Percentiles rank a stretch among this genome's conserved stretches.
phyloP scores from a whole-genome alignment of 2,113 vertebrate genomes.

The Cebus imitator region DNA sequence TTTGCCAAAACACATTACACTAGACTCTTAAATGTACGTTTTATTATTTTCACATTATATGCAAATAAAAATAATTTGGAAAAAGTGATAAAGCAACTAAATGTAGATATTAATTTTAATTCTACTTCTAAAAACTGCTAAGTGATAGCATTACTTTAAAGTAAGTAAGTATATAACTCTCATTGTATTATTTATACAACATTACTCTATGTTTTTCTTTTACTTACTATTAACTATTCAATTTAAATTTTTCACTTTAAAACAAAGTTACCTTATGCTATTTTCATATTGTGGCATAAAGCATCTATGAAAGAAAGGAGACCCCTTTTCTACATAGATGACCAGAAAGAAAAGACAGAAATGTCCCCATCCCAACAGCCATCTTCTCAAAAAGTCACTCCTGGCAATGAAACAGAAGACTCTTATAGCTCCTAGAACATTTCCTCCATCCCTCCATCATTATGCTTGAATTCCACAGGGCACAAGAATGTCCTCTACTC shows the following conservation, averaged over 20 bases:
- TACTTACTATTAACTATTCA: not conserved
- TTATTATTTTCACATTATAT: not conserved
- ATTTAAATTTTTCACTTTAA: not conserved
- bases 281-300: not conserved
- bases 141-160: not conserved
- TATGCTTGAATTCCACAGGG: not conserved
- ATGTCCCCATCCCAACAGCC: not conserved
- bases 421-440: not conserved
- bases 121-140: not conserved
- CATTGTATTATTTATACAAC: not conserved
- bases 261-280: not conserved
- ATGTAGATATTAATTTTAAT: not conserved
- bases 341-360: not conserved
- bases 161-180: not conserved
- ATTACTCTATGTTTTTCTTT: not conserved
- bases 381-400: not conserved
- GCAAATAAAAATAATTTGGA: not conserved
- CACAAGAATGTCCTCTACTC: accelerated
- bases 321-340: not conserved
- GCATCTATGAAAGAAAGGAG: not conserved
- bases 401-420: not conserved
- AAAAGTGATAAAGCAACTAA: not conserved
- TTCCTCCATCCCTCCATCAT: not conserved
- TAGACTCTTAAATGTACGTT: not conserved
- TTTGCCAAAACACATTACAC: not conserved